Percentiles rank a stretch among this genome's conserved stretches.
phyloP scores from a whole-genome alignment of 1,140 invertebrate species.

The Temnothorax longispinosus region DNA sequence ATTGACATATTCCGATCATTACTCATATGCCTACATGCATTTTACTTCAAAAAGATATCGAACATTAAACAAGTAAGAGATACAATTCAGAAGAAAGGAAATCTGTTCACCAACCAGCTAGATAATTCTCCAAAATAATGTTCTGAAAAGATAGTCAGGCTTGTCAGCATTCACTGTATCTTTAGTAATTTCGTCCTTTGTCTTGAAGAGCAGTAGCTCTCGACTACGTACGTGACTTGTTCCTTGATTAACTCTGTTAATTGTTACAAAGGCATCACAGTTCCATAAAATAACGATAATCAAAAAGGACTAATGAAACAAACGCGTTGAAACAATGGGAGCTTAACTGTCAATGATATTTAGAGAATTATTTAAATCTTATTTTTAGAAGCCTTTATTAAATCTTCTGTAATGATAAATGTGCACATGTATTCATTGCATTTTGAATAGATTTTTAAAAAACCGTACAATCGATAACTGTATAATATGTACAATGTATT shows the following conservation, averaged over 20 bases:
- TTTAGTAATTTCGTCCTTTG: slow-evolving; percentile 27
- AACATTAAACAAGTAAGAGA: not conserved
- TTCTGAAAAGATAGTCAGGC: slow-evolving; percentile 15
- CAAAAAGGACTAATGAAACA: slow-evolving; percentile 4
- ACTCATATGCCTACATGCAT: not conserved
- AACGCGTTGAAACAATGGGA: not conserved
- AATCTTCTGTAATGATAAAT: not conserved
- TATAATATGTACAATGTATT: not conserved
- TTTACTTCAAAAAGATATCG: not conserved
- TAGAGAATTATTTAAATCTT: not conserved
- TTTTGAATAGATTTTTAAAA: slow-evolving; percentile 16
- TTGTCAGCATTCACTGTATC: not conserved
- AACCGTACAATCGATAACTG: not conserved
- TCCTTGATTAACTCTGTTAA: slow-evolving; percentile 15
- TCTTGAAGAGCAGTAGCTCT: not conserved
- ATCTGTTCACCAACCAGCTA: not conserved
- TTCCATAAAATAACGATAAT: slow-evolving; percentile 29
- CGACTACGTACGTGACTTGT: slow-evolving; percentile 32
- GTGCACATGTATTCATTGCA: not conserved
- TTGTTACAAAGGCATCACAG: slow-evolving; percentile 33
- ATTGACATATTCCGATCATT: not conserved
- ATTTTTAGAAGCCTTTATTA: not conserved
- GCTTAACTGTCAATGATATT: slow-evolving; percentile 1
- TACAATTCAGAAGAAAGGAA: not conserved
- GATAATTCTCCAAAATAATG: not conserved